Evolutionary conservation across 1,140 invertebrate genomes (phyloP).

Genomic region (Pteromalus puparum): DNA sequence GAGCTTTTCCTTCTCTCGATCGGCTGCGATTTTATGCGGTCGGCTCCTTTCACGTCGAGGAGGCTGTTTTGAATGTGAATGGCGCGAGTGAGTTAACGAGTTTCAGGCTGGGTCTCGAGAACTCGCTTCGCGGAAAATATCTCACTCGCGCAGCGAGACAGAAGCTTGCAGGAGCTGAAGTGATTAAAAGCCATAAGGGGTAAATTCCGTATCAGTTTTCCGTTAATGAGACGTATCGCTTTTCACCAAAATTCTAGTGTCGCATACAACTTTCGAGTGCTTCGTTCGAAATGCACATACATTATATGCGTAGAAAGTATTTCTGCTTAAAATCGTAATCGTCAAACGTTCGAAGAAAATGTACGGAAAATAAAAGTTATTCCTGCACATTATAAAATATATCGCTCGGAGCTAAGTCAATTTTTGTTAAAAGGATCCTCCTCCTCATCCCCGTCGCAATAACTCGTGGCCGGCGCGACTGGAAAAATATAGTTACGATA

Average conservation of each 20-base stretch:
- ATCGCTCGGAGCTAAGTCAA: neutral
- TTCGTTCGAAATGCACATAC: too few relatives aligned
- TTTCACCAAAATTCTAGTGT: neutral
- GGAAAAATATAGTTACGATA: slow-evolving; percentile 4
- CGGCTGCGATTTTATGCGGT: neutral
- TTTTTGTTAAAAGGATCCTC: slow-evolving; percentile 16
- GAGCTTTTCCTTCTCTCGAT: neutral
- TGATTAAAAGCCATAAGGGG: neutral
- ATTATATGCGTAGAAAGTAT: too few relatives aligned
- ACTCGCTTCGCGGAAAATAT: neutral
- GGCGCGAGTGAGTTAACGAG: neutral
- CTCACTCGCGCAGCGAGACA: too few relatives aligned
- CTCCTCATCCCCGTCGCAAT: neutral
- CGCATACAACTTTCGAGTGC: too few relatives aligned
- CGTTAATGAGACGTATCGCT: neutral
- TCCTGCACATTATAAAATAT: neutral
- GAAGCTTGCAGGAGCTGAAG: neutral
- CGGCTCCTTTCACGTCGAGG: neutral
- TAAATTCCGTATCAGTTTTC: neutral
- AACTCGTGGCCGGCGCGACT: neutral
- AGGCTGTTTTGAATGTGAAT: neutral
- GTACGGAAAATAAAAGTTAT: neutral
- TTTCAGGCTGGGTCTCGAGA: neutral
- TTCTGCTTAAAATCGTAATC: too few relatives aligned
- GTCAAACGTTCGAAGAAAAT: too few relatives aligned